Percentiles rank a stretch among this genome's conserved stretches.
These are phyloP conservation scores for Philotrypesis tridentata DNA, from an alignment of 1,140 invertebrate genomes.

Conservation along the genomic window DNA sequence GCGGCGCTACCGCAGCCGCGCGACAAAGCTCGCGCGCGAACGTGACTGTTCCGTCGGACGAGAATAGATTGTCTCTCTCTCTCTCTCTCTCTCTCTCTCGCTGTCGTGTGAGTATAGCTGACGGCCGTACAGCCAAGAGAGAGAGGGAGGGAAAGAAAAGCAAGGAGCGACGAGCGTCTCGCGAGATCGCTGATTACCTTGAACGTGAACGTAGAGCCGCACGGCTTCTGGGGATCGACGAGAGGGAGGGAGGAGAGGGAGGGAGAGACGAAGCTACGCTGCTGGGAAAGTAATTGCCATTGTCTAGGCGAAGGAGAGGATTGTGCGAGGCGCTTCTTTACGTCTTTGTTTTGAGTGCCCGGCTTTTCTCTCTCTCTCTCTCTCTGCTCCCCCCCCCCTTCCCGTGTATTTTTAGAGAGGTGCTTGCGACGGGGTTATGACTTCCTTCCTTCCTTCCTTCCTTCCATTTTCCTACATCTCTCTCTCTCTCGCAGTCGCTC, in stretches of 20 bases:
- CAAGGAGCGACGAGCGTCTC: background rate
- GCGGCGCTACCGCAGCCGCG: too few relatives aligned
- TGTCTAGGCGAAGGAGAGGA: constrained; percentile 19
- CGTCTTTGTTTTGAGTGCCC: constrained; percentile 1
- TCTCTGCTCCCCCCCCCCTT: too few relatives aligned
- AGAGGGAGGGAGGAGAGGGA: too few relatives aligned
- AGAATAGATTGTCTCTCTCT: constrained; percentile 25
- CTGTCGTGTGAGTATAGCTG: background rate
- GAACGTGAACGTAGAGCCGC: constrained; percentile 32
- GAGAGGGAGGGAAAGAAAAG: too few relatives aligned
- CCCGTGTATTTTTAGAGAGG: background rate
- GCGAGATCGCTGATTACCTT: constrained; percentile 37
- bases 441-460: background rate
- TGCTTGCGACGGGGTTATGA: background rate
- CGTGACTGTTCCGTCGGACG: constrained; percentile 33
- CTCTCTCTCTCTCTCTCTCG: constrained; percentile 6
- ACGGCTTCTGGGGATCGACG: constrained; percentile 9
- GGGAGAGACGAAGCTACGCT: background rate
- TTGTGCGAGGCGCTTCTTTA: background rate
- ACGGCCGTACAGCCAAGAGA: too few relatives aligned
- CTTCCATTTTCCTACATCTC: background rate
- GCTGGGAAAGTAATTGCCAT: constrained; percentile 33
- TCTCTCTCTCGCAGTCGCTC: background rate
- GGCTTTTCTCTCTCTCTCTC: background rate
- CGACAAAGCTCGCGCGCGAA: background rate